Base-by-base conservation (phyloP, 2,113 vertebrate species). In the Pogona vitticeps region DNA sequence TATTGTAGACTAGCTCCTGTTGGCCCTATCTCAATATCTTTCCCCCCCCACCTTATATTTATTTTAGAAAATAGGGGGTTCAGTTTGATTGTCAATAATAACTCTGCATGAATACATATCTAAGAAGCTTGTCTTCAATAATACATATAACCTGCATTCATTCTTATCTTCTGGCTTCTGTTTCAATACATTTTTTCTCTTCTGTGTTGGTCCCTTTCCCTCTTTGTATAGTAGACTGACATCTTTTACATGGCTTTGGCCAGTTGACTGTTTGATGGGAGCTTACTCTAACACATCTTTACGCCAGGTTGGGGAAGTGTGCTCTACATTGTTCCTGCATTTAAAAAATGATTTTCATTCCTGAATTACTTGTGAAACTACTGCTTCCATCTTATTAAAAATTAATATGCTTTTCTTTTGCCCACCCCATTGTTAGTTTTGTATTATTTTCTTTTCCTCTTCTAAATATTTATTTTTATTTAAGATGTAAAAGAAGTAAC, bases 391-490 rank as follows among this genome's bases (percentile, higher is more conserved):
- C 61, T 76, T 73, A 42, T 76, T 90, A 80, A 38, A 73, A 52
- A 52, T 52, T 5, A 52, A 10, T 52, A 52, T 6, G 46, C 46
- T 6, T 52, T 52, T 52, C 46, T 52, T 52, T 83, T 9, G 21
- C 23, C 20, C 20, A 1, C 14, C 13, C 42, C n/a, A 40, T 80
- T 85, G 71, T 33, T 88, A 77, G 17, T 63, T 56, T 83, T 52
- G 3, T 63, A 28, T 31, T 72, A 33, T n/a, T 61, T 42, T 6
- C 0, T 68, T 2, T 91, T 56, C 18, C 76, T 84, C 87, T 88
- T 46, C 88, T 59, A 76, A 87, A 82, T 87, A 90, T 93, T 94
- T 91, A 61, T 61, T 93, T 89, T 88, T 86, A 94, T 82, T 94
- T 90, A 70, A 67, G 10, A 61, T 89, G 52, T 76, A 81, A 91